A percentile compares a stretch with the other conserved stretches of the same genome.
Evolutionary conservation across 2,888 invertebrate genomes (phyloP).

Genomic region (Frankliniella fusca): DNA sequence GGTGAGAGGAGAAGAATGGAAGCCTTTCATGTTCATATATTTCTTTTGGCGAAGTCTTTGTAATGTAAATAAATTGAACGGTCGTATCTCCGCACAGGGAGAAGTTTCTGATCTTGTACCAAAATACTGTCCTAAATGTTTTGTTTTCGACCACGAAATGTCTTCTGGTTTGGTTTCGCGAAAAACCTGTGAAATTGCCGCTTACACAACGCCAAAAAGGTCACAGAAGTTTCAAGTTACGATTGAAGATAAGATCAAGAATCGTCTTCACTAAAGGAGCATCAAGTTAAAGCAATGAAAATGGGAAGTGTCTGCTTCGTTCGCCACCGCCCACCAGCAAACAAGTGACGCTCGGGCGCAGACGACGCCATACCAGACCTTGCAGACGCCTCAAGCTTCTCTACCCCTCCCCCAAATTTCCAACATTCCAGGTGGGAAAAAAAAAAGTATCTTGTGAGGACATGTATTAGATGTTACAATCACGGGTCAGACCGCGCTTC

Average conservation of each 20-base stretch:
- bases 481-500: too few relatives aligned
- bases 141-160: neutral
- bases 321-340: constrained; percentile 10
- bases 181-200: neutral
- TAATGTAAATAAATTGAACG: too few relatives aligned
- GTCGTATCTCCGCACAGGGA: neutral
- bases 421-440: too few relatives aligned
- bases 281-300: neutral
- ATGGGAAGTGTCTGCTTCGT: neutral
- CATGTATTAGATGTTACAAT: too few relatives aligned
- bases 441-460: too few relatives aligned
- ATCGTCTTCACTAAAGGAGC: neutral
- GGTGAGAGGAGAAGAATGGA: too few relatives aligned
- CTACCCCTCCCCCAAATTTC: too few relatives aligned
- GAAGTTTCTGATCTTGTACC: neutral
- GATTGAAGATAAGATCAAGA: neutral
- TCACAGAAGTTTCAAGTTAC: too few relatives aligned
- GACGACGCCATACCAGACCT: neutral
- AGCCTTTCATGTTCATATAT: too few relatives aligned
- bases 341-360: neutral
- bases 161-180: neutral
- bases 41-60: too few relatives aligned
- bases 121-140: neutral
- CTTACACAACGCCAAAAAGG: too few relatives aligned
- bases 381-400: neutral